Evolutionary conservation across 2,797 vertebrate species (phyloP), one percentile per base, ranked within the genome.

Genomic region (Erethizon dorsatum): DNA sequence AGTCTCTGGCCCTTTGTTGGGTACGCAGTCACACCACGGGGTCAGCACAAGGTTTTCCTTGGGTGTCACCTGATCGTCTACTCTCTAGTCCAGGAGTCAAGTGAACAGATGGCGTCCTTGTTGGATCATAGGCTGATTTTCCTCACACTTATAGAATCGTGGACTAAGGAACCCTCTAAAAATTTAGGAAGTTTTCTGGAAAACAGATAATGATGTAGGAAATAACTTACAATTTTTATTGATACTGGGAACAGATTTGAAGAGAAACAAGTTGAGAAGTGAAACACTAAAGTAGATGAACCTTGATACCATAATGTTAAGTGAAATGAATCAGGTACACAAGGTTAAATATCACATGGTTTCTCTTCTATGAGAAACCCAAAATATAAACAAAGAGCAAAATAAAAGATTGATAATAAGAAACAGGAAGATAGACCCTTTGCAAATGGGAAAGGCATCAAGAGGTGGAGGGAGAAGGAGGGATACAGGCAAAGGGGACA

Each of bases 1-100:
- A 26, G 11, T 10, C 0, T 7, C 1, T 11, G 6, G 0, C 5
- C 84, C 1, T 0, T 2, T 13, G 1, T 5, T 24, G 7, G 17
- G 20, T 24, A 17, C 2, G 33, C 24, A 22, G 56, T 12, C 26
- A 41, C 6, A 26, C 50, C 45, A 71, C 1, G 15, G 31, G 31
- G 52, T 24, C 2, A 15, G 2, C 24, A 6, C 0, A 26, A 14
- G 2, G 0, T 22, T 52, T 56, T 15, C 37, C 17, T 17, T 0
- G 41, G 50, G n/a, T 5, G 10, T 22, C 2, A 0, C 8, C 22
- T 0, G 3, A 3, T 17, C 4, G 6, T 26, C 24, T 28, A 4
- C 2, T 24, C 45, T 69, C 8, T 8, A 50, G 37, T 26, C 22
- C 41, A 50, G 20, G 69, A 18, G 26, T 57, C 47, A 4, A 31